phyloP scores from a whole-genome alignment of 2,113 vertebrate genomes.

The Anhinga rufa region DNA sequence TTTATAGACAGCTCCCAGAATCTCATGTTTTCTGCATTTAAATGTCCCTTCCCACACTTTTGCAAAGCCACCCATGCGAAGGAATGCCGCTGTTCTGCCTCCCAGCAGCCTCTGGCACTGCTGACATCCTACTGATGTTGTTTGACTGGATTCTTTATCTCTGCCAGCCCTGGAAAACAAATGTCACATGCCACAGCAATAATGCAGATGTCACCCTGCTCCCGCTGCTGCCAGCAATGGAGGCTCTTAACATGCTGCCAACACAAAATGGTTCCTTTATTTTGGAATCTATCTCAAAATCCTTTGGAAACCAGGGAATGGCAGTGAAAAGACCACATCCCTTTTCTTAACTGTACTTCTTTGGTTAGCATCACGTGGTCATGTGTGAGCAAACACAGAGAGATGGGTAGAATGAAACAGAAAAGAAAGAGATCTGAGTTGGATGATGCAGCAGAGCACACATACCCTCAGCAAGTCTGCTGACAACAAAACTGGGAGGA shows the following conservation, averaged over 20 bases:
- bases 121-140: not conserved
- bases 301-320: not conserved
- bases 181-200: not conserved
- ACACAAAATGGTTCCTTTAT: not conserved
- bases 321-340: not conserved
- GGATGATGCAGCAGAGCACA: not conserved
- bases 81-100: not conserved
- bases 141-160: not conserved
- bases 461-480: not conserved
- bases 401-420: not conserved
- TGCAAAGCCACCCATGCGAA: not conserved
- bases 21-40: not conserved
- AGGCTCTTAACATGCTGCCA: not conserved
- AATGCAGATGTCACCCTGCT: not conserved
- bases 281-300: not conserved
- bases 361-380: not conserved
- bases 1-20: constrained; percentile 22
- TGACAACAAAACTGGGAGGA: not conserved
- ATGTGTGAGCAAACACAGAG: not conserved
- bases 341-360: not conserved
- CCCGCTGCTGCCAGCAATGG: not conserved
- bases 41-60: not conserved
- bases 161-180: not conserved
- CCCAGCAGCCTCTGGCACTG: not conserved
- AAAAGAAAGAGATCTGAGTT: not conserved